A percentile compares a stretch with the other conserved stretches of the same genome.
phyloP scores from a whole-genome alignment of 2,797 vertebrate genomes.

The Harpagifer antarcticus region DNA sequence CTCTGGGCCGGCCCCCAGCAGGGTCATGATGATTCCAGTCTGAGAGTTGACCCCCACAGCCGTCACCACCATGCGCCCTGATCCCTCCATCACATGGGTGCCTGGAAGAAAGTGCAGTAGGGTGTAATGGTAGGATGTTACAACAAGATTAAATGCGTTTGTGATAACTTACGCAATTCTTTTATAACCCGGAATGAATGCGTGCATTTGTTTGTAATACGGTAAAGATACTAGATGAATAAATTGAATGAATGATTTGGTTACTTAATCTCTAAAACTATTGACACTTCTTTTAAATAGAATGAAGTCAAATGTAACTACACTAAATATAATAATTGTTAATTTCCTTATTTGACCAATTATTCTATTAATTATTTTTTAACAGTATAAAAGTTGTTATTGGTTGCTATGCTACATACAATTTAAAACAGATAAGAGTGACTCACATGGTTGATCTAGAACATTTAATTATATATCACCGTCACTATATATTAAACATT shows the following conservation, averaged over 20 bases:
- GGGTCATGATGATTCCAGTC: conserved; percentile 98
- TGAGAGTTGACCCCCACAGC: conserved; percentile 98
- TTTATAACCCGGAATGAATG: background rate
- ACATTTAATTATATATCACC: background rate
- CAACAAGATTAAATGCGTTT: background rate
- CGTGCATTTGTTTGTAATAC: background rate
- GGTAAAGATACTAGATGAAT: background rate
- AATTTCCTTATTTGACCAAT: background rate
- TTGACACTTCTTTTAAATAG: no score
- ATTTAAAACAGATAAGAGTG: background rate
- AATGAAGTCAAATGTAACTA: background rate
- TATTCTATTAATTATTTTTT: background rate
- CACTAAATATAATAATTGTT: background rate
- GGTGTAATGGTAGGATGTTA: background rate
- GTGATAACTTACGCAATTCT: background rate
- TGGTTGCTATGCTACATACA: background rate
- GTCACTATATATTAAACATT: background rate
- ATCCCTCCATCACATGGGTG: conserved; percentile 99
- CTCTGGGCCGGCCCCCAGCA: conserved; percentile 92
- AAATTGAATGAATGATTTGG: background rate
- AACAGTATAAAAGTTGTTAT: background rate
- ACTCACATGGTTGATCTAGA: background rate
- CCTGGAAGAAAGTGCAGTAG: conserved; percentile 79
- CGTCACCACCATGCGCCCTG: conserved; percentile 95
- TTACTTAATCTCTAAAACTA: background rate